Conservation (phyloP, 2,888 invertebrate species). For the Encarsia formosa region DNA sequence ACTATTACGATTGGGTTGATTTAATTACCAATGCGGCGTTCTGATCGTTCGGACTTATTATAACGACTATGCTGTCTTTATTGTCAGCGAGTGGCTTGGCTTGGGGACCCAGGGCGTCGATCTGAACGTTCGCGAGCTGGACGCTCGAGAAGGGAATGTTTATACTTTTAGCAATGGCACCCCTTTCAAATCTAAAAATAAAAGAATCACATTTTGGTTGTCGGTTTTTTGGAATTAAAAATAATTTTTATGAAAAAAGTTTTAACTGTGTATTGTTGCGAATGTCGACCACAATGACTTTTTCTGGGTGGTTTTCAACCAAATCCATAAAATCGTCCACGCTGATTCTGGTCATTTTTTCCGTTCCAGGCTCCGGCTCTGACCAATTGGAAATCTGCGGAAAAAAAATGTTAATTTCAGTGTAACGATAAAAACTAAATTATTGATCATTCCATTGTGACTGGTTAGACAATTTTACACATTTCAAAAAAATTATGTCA, state of each 20-base stretch:
- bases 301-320: conserved; percentile 58
- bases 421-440: too few species aligned
- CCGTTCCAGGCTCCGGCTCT: conserved; percentile 44
- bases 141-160: conserved; percentile 86
- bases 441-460: too few species aligned
- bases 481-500: too few species aligned
- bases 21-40: conserved; percentile 66
- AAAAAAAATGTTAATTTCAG: conserved; percentile 6
- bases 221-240: neutral
- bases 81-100: conserved; percentile 60
- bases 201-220: neutral
- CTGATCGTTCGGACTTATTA: conserved; percentile 76
- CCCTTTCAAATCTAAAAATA: conserved; percentile 66
- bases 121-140: conserved; percentile 64
- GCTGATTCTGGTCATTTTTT: conserved; percentile 69
- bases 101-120: conserved; percentile 67
- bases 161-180: conserved; percentile 75
- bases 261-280: conserved; percentile 61
- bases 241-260: neutral
- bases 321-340: conserved; percentile 77
- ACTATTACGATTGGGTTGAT: too few species aligned
- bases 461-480: too few species aligned
- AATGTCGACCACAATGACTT: conserved; percentile 66
- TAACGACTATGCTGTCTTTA: conserved; percentile 66
- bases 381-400: conserved; percentile 40